These are phyloP conservation scores for Anoncus sp. DNA, from an alignment of 2,888 invertebrate genomes.

Conservation along the genomic window DNA sequence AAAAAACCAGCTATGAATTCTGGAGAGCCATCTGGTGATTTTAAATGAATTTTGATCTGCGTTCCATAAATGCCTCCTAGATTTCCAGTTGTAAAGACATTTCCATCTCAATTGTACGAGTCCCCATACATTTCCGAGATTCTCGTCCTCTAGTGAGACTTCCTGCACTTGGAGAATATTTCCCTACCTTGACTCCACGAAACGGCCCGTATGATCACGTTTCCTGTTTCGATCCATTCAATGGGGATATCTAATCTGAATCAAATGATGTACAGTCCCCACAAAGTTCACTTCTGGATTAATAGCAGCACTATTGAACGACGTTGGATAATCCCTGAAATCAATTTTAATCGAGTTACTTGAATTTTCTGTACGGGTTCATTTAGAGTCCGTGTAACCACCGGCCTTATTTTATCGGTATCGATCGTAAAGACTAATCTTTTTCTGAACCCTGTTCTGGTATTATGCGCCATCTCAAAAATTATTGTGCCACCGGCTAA, in stretches of 20 bases:
- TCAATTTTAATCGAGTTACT: not conserved
- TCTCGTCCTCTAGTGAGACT: no score
- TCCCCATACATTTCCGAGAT: no score
- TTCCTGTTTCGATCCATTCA: not conserved
- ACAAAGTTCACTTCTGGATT: not conserved
- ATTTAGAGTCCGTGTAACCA: not conserved
- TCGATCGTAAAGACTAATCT: not conserved
- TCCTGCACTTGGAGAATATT: no score
- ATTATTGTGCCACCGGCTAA: slow-evolving; percentile 26
- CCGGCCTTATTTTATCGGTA: not conserved
- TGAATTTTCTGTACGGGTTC: not conserved
- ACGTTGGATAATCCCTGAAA: not conserved
- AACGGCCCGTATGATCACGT: not conserved
- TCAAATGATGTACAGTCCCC: not conserved
- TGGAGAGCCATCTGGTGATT: not conserved
- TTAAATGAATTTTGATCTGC: not conserved
- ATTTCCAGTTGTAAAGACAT: not conserved
- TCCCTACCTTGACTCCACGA: no score
- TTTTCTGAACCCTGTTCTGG: not conserved
- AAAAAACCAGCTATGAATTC: not conserved
- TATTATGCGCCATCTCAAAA: not conserved
- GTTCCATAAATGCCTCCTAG: not conserved
- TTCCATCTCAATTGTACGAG: not conserved
- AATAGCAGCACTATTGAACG: not conserved
- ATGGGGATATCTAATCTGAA: not conserved